Conservation (phyloP, 2,888 invertebrate genomes). For the Lasioglossum vierecki region DNA sequence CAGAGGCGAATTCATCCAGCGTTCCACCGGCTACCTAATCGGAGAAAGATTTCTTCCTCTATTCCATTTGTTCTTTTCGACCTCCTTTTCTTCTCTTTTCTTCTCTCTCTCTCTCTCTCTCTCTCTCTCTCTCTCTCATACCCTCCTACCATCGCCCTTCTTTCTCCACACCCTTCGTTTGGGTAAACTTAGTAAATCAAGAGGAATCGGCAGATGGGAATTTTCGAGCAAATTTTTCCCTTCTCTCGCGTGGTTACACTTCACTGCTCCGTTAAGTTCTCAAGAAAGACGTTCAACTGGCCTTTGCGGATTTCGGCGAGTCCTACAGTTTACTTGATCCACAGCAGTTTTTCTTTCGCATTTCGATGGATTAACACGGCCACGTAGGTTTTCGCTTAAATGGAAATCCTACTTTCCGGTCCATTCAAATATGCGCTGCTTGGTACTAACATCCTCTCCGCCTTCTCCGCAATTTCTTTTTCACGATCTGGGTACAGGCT, state of each 20-base stretch:
- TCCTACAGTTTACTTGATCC: neutral
- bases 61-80: slow-evolving; percentile 12
- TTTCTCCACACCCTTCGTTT: neutral
- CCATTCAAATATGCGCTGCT: neutral
- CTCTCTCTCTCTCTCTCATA: neutral
- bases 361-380: neutral
- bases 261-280: neutral
- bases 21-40: slow-evolving; percentile 49
- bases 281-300: neutral
- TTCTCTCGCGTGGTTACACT: neutral
- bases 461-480: neutral
- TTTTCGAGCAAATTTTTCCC: slow-evolving; percentile 15
- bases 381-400: neutral
- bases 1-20: slow-evolving; percentile 50
- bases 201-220: slow-evolving; percentile 25
- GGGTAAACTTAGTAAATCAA: slow-evolving; percentile 45
- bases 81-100: neutral
- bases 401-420: neutral
- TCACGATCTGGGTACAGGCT: no score
- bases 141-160: neutral
- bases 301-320: slow-evolving; percentile 4
- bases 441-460: neutral
- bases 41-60: slow-evolving; percentile 44
- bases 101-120: neutral
- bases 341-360: neutral